Evolutionary conservation across 2,888 invertebrate genomes (phyloP), one percentile per base, ranked within the genome.

Genomic region (Rambutsinella grinnellia): DNA sequence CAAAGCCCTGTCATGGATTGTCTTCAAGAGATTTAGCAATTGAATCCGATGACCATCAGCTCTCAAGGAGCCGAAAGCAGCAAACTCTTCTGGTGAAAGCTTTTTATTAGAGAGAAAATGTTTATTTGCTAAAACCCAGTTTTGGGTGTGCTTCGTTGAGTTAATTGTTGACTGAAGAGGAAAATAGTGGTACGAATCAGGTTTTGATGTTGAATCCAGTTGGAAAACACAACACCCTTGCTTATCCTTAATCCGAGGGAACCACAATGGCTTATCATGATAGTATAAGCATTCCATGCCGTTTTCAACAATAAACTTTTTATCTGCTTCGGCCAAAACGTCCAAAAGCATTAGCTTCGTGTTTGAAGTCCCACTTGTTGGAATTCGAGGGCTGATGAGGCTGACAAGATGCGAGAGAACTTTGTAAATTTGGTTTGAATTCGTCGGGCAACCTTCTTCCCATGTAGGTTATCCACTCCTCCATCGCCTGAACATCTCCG

Each of bases 31-130:
- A 63, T 76, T 76, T 46, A 68, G 17, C 19, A 68, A 51, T 23
- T 76, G 75, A 51, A 76, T 56, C 19, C 58, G 5, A 26, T 76
- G 56, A 10, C 75, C 75, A n/a, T n/a, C n/a, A 6, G 75, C 28
- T 3, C 75, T 19, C 19, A 68, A 51, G 2, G 24, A 23, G 1
- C 75, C 75, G 44, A 76, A 76, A 51, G 62, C 47, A 10, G 26
- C n/a, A 28, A 23, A 76, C 28, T 76, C 77, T 0, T 63, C 8
- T 0, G 58, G 6, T 0, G 26, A 21, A 1, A 78, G 13, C 5
- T 57, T 27, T n/a, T 13, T 1, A 23, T 58, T 67, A 60, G 72
- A 78, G 0, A 23, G 5, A n/a, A n/a, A n/a, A 15, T 2, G n/a
- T 28, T 77, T 68, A 15, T 26, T 15, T 3, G 71, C 47, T 1